Evolutionary conservation across 2,888 invertebrate genomes (phyloP), one percentile per base, ranked within the genome.

Genomic region (Drosophila falleni): DNA sequence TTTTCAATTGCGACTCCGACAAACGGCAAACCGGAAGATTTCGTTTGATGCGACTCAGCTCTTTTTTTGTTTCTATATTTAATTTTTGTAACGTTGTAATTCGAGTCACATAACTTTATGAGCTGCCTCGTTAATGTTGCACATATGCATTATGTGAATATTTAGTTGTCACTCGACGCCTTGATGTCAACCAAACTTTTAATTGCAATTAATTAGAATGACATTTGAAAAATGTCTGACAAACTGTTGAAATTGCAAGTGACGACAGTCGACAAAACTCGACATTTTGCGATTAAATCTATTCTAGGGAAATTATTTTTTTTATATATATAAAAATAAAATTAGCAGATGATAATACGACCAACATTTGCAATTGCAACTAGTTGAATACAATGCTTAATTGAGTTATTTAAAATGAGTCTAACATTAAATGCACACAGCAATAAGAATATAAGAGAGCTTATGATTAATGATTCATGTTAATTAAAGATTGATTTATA

Each of bases 1-100:
- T 89, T 85, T 85, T 89, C 84, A 85, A 89, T 85, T 89, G 78
- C 68, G 69, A 47, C 69, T 35, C 51, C 63, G 55, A 44, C 63
- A 55, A 44, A 58, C 55, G 50, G 44, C 62, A 71, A 81, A 68
- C 72, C 81, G 87, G 84, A 81, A 81, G 81, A 84, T 73, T 87
- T 81, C 71, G 65, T 71, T 83, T 70, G 72, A 72, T 68, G 71
- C 69, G 44, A 60, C 62, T 62, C 46, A 31, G 11, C 10, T 46
- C 13, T 55, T 41, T 51, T 62, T 29, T 58, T 26, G 33, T n/a
- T 74, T 47, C 59, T 31, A 10, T 11, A 26, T 56, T 26, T 35
- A 5, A 5, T 33, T 54, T 63, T 26, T 13, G 9, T 11, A 23
- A 39, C 8, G 16, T n/a, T 61, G 46, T 49, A 62, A 59, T 62